Evolutionary conservation across 2,888 invertebrate species (phyloP).

Genomic region (Stenotaenia linearis): DNA sequence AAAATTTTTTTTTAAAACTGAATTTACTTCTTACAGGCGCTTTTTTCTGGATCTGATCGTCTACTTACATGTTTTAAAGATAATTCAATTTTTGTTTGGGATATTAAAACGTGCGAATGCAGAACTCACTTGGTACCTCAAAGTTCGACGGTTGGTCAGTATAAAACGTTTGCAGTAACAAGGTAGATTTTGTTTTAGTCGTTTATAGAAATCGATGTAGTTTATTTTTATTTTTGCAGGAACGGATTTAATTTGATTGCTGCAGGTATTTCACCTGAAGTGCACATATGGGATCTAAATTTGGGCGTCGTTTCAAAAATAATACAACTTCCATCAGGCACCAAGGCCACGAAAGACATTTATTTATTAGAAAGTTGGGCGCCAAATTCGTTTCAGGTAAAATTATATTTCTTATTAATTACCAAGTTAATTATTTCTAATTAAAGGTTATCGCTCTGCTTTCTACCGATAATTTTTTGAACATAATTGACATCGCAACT

Average conservation of each 20-base stretch:
- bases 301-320: not conserved
- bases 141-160: not conserved
- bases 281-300: not conserved
- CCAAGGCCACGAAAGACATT: not conserved
- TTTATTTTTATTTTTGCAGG: too few species aligned
- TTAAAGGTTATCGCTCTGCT: not conserved
- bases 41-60: not conserved
- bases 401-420: not conserved
- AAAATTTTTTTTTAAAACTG: not conserved
- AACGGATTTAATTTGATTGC: not conserved
- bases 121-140: not conserved
- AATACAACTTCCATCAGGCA: not conserved
- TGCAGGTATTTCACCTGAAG: not conserved
- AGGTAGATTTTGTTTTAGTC: not conserved
- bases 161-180: not conserved
- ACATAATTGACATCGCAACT: not conserved
- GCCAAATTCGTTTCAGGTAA: not conserved
- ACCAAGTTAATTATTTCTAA: not conserved
- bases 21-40: not conserved
- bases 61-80: not conserved
- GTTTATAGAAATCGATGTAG: too few species aligned
- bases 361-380: not conserved
- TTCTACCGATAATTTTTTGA: not conserved
- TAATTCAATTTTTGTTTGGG: conserved; percentile 4
- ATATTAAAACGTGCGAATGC: not conserved